Base-by-base conservation (phyloP, 1,140 invertebrate species). In the Trachymyrmex septentrionalis region DNA sequence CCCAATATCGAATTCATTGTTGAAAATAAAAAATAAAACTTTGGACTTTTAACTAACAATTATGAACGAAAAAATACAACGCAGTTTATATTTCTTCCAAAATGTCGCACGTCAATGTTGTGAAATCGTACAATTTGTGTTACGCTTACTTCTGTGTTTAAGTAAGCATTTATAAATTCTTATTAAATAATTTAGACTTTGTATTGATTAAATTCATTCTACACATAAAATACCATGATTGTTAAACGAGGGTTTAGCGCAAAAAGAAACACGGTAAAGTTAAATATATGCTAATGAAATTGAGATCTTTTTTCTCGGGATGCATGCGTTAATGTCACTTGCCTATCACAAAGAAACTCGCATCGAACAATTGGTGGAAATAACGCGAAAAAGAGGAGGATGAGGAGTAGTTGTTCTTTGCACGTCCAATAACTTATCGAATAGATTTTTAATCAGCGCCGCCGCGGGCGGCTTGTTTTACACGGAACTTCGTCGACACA, bases 391-490 rank as follows among this genome's bases (percentile, higher is more conserved):
- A 21, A 14, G 2, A 7, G 48, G 5, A 5, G 34, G 7, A n/a
- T 0, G 19, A n/a, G 19, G 9, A 0, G 10, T 48, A 48, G 59
- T 64, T 50, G 38, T 80, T 80, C 48, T 78, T 64, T 78, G 38
- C n/a, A 24, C 44, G 48, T 80, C 3, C 76, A 55, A 80, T 80
- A 80, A 80, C 66, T 80, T 80, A 55, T 30, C 16, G 38, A 55
- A 69, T 81, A 69, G 64, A 81, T 69, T 81, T 81, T 81, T 81
- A 81, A 81, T 81, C 77, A 57, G 64, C 64, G 63, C 30, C 61
- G 61, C 61, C 27, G 61, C 48, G 16, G 24, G 1, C 16, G 73
- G 76, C 27, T 80, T 34, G 61, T 53, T 69, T 69, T 57, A 19
- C 30, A 16, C 50, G 48, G n/a, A 80, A 80, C 63, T 78, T 64